Evolutionary conservation across 2,797 vertebrate genomes (phyloP), one percentile per base, ranked within the genome.

Genomic region (Chrysocyon brachyurus): DNA sequence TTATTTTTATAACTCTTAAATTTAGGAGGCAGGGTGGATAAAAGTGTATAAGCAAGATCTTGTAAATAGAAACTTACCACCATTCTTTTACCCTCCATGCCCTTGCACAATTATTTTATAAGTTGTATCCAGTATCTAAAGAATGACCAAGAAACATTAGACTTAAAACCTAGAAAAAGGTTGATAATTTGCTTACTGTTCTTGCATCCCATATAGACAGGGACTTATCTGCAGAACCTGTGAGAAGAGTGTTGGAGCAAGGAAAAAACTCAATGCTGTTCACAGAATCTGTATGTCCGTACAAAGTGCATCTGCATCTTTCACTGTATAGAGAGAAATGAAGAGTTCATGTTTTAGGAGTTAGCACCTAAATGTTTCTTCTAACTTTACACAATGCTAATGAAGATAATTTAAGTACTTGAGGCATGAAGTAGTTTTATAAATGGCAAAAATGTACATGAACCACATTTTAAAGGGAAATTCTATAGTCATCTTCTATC

Each of bases 221-320:
- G 19, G 98, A 97, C 97, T 98, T 99, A 97, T 98, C 99, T 49
- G 98, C 98, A 95, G 98, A 99, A 77, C 97, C 98, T 0, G 98
- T 98, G 86, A 99, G 98, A 24, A 97, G 87, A 0, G 89, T 98
- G 97, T 97, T 99, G 93, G 99, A 99, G 97, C 98, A 98, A 0
- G 98, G 99, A 97, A 99, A 99, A 98, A 99, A 99, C 96, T 98
- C 97, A 40, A 99, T 98, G 93, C 98, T 99, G 97, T 99, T 99
- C 90, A 99, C 99, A 0, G 99, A 99, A 91, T 98, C 99, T 0
- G 98, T 96, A 81, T 99, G 99, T 93, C 99, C 99, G 3, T 98
- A 98, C 92, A 99, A 97, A 0, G 98, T 99, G 3, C 97, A 97
- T 54, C 98, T 98, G 96, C 99, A 99, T 82, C 98, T 98, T 97